Evolutionary conservation across 2,113 vertebrate species (phyloP).

Genomic region (Uria aalge): DNA sequence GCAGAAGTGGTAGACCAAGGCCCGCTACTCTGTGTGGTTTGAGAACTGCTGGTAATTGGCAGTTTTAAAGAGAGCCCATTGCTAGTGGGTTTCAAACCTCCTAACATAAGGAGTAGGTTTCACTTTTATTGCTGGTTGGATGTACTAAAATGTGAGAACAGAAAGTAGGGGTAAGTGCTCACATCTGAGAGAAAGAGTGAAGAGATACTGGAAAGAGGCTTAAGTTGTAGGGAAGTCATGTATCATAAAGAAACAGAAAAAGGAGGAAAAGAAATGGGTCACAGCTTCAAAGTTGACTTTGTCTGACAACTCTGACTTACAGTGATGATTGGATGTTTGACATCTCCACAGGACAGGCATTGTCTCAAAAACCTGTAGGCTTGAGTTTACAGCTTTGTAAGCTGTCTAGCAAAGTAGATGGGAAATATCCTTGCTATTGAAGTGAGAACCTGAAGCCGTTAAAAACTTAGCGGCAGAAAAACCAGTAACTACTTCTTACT

Average conservation of each 20-base stretch:
- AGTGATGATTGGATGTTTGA: neutral
- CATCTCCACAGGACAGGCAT: neutral
- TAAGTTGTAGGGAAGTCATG: neutral
- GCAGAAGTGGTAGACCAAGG: neutral
- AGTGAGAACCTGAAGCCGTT: neutral
- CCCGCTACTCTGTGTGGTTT: neutral
- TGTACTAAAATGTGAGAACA: neutral
- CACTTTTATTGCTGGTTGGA: neutral
- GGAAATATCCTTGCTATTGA: neutral
- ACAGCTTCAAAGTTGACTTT: neutral
- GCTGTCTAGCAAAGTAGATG: neutral
- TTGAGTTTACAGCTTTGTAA: neutral
- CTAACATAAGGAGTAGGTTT: neutral
- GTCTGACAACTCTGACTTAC: neutral
- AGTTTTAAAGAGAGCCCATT: neutral
- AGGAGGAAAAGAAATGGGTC: neutral
- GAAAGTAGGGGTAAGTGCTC: neutral
- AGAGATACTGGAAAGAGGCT: neutral
- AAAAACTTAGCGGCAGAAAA: neutral
- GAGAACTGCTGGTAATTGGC: neutral
- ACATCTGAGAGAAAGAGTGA: neutral
- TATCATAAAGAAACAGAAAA: neutral
- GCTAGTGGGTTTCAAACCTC: neutral
- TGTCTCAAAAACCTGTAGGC: neutral
- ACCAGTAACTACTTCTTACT: neutral